Percentiles rank a stretch among this genome's conserved stretches.
phyloP scores from a whole-genome alignment of 2,113 vertebrate species.

The Fulica atra region DNA sequence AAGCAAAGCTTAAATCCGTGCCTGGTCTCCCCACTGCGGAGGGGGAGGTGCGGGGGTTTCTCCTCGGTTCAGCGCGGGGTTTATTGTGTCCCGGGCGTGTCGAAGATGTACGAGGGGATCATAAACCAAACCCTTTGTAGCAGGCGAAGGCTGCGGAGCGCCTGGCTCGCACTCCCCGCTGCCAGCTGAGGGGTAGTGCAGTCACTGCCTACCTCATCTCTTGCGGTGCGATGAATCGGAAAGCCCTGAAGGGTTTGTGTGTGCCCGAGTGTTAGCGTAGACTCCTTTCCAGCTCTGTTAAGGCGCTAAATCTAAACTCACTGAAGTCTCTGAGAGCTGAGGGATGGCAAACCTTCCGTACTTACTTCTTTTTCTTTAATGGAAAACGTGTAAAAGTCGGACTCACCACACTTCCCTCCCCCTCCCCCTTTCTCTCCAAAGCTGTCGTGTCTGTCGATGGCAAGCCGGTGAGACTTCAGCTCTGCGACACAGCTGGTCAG shows the following conservation, averaged over 20 bases:
- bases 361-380: not conserved
- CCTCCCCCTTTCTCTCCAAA: constrained; percentile 59
- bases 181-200: not conserved
- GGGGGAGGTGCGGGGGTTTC: not conserved
- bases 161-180: not conserved
- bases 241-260: not conserved
- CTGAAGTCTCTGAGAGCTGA: not conserved
- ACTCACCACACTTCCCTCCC: not conserved
- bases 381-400: not conserved
- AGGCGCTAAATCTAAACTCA: not conserved
- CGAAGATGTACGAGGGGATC: not conserved
- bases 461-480: constrained; percentile 87
- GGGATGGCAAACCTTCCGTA: not conserved
- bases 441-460: constrained; percentile 90
- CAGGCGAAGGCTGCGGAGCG: not conserved
- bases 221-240: not conserved
- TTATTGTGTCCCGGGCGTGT: not conserved
- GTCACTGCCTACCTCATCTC: not conserved
- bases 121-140: not conserved
- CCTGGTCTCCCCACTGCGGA: not conserved
- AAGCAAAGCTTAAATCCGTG: not conserved
- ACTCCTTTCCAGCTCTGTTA: not conserved
- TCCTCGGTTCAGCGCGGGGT: not conserved
- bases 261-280: not conserved
- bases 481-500: constrained; percentile 93